Conservation (phyloP, 2,888 invertebrate genomes). For the Notocelia uddmanniana region DNA sequence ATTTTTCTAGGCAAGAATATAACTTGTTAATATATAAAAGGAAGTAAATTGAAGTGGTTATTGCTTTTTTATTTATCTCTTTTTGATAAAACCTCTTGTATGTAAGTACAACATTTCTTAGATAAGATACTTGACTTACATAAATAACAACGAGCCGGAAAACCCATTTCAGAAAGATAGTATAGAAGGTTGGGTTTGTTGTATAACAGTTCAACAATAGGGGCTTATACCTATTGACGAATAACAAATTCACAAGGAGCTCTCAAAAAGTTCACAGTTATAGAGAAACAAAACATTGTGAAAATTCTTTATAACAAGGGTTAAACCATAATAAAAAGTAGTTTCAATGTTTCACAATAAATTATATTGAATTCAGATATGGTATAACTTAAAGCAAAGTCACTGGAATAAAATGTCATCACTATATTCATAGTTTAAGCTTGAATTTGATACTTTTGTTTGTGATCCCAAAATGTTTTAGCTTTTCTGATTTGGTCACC, state of each 20-base stretch:
- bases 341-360: constrained; percentile 16
- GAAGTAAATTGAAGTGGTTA: neutral
- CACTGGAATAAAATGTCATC: constrained; percentile 6
- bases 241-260: too few species aligned
- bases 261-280: too few species aligned
- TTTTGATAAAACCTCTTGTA: neutral
- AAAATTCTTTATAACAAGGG: neutral
- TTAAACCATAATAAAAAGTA: neutral
- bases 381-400: neutral
- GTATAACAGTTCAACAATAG: neutral
- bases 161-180: neutral
- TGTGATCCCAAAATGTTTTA: constrained; percentile 84
- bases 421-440: constrained; percentile 5
- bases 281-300: too few species aligned
- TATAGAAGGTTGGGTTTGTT: neutral
- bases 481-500: constrained; percentile 87
- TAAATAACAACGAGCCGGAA: neutral
- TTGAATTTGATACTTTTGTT: constrained; percentile 49
- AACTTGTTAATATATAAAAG: constrained; percentile 3
- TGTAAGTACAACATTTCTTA: neutral
- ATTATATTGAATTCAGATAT: constrained; percentile 21
- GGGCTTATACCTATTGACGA: too few species aligned
- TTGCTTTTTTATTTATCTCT: neutral
- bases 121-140: neutral
- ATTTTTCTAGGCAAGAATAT: neutral